Conservation (phyloP, 1,140 invertebrate species). For the Lordiphosa collinella region DNA sequence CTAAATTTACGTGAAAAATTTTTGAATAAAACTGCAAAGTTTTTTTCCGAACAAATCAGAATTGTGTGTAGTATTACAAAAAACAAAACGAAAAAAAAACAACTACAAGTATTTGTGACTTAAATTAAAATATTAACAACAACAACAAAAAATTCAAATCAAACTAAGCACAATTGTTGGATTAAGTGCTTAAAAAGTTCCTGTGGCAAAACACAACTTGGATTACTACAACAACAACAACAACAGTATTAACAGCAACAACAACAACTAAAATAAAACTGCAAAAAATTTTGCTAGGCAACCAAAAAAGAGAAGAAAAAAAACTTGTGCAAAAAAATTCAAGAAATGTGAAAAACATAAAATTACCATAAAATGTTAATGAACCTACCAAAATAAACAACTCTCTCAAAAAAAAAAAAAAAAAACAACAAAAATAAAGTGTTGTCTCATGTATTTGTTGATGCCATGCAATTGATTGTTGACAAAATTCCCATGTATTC, state of each 20-base stretch:
- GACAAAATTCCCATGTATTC: slow-evolving; percentile 80
- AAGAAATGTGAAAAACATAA: slow-evolving; percentile 39
- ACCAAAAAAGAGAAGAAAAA: slow-evolving; percentile 47
- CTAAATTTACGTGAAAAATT: slow-evolving; percentile 25
- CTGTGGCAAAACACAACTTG: slow-evolving; percentile 65
- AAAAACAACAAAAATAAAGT: slow-evolving; percentile 42
- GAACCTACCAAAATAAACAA: slow-evolving; percentile 19
- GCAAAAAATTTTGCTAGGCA: slow-evolving; percentile 48
- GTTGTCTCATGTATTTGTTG: slow-evolving; percentile 70
- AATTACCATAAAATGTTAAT: slow-evolving; percentile 19
- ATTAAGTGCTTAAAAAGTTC: slow-evolving; percentile 73
- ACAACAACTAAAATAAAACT: slow-evolving; percentile 40
- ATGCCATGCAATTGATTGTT: slow-evolving; percentile 79
- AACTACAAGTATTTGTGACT: slow-evolving; percentile 8
- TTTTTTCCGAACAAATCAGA: slow-evolving; percentile 4
- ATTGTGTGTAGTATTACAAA: slow-evolving; percentile 2
- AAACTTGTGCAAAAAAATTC: slow-evolving; percentile 41
- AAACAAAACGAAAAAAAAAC: slow-evolving; percentile 15
- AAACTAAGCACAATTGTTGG: slow-evolving; percentile 57
- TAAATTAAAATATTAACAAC: slow-evolving; percentile 23
- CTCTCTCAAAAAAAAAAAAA: slow-evolving; percentile 19
- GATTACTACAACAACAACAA: slow-evolving; percentile 66
- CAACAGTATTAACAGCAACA: slow-evolving; percentile 45
- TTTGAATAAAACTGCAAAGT: slow-evolving; percentile 2
- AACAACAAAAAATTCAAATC: slow-evolving; percentile 17